A percentile compares a stretch with the other conserved stretches of the same genome.
Evolutionary conservation across 2,888 invertebrate species (phyloP).

Genomic region (Habrosyne pyritoides): DNA sequence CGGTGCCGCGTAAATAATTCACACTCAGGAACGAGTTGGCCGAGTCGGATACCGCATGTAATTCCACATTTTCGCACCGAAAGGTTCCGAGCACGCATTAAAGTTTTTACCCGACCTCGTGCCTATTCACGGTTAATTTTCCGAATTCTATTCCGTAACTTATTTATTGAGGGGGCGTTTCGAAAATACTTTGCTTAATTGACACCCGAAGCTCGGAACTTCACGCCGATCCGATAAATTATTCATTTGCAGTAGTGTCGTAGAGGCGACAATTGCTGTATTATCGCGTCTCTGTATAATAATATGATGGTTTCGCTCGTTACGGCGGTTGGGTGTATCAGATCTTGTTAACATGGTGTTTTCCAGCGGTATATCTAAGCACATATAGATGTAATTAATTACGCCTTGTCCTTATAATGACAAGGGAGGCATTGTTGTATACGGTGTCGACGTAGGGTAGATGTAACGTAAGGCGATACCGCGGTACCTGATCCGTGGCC

Average conservation of each 20-base stretch:
- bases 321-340: constrained; percentile 47
- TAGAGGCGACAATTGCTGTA: constrained; percentile 48
- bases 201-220: constrained; percentile 57
- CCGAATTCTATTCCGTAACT: constrained; percentile 70
- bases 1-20: constrained; percentile 69
- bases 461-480: constrained; percentile 52
- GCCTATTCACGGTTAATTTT: constrained; percentile 72
- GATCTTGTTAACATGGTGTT: constrained; percentile 64
- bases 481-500: constrained; percentile 24
- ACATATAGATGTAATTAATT: constrained; percentile 63
- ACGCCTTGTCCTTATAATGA: constrained; percentile 64
- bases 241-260: constrained; percentile 56
- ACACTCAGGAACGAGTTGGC: constrained; percentile 58
- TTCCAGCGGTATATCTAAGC: constrained; percentile 58
- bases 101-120: constrained; percentile 67
- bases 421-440: constrained; percentile 46
- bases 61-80: constrained; percentile 71
- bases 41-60: constrained; percentile 66
- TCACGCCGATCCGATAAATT: constrained; percentile 57
- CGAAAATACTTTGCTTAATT: constrained; percentile 71
- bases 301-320: constrained; percentile 51
- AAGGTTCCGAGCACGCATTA: constrained; percentile 64
- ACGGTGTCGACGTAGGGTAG: constrained; percentile 34
- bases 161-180: constrained; percentile 65
- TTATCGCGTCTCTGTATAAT: constrained; percentile 36